These are phyloP conservation scores for Karalla daura DNA, from an alignment of 2,797 vertebrate genomes.

Conservation along the genomic window DNA sequence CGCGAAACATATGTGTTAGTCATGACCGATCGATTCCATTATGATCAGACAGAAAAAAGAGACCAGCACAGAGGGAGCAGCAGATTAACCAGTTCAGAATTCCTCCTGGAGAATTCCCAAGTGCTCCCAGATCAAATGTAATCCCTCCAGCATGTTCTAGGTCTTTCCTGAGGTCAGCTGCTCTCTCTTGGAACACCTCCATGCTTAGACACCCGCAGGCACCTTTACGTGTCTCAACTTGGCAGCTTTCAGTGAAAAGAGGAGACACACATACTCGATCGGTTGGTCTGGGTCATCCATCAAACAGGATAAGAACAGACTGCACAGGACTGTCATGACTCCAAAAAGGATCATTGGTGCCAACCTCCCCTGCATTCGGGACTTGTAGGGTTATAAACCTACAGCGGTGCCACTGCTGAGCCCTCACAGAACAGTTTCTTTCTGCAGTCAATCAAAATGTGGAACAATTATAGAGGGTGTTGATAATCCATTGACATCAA, in stretches of 20 bases:
- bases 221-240: not conserved
- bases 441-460: no score
- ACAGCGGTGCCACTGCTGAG: no score
- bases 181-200: conserved; percentile 10
- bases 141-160: not conserved
- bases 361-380: no score
- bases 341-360: no score
- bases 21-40: not conserved
- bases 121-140: not conserved
- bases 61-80: not conserved
- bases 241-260: not conserved
- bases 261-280: not conserved
- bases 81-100: not conserved
- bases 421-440: no score
- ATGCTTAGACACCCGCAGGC: not conserved
- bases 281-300: not conserved
- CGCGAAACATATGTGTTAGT: not conserved
- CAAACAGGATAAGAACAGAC: no score
- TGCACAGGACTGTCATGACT: no score
- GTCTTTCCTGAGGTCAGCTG: conserved; percentile 16
- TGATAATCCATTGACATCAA: no score
- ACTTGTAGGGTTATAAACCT: no score
- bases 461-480: no score
- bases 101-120: not conserved
- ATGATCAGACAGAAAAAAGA: not conserved